These are phyloP conservation scores for Helicoverpa zea DNA, from an alignment of 1,140 invertebrate genomes.

Conservation along the genomic window DNA sequence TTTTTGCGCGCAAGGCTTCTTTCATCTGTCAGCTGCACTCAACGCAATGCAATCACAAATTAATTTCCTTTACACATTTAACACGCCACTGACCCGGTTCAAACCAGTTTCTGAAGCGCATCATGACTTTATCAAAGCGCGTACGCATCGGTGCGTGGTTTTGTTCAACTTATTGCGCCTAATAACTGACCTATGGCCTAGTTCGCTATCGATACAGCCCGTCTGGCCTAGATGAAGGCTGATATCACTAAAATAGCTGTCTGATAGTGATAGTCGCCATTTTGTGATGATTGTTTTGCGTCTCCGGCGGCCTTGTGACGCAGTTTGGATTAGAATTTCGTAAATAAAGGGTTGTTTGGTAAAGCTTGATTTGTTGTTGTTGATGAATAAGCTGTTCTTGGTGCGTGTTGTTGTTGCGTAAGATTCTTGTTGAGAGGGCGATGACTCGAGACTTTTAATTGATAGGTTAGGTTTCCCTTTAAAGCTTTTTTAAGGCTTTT, in stretches of 20 bases:
- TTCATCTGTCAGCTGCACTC: constrained; percentile 9
- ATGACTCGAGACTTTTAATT: not conserved
- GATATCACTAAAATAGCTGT: constrained; percentile 42
- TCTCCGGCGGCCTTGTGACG: constrained; percentile 24
- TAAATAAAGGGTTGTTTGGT: constrained; percentile 7
- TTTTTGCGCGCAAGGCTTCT: not conserved
- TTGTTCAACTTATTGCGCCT: constrained; percentile 65
- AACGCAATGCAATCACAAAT: constrained; percentile 26
- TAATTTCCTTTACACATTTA: constrained; percentile 40
- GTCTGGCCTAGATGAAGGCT: constrained; percentile 74
- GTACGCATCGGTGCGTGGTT: constrained; percentile 27
- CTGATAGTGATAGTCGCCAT: constrained; percentile 38
- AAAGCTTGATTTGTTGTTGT: not conserved
- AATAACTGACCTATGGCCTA: constrained; percentile 74
- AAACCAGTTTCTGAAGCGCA: constrained; percentile 24
- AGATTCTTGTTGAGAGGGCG: not conserved
- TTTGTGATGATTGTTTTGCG: constrained; percentile 29
- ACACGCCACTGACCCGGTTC: constrained; percentile 5
- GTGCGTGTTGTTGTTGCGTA: constrained; percentile 5
- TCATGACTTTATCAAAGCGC: constrained; percentile 35
- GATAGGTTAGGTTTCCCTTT: too few species aligned
- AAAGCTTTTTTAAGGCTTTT: too few species aligned
- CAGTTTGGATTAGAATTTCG: not conserved
- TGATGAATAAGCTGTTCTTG: not conserved
- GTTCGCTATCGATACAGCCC: constrained; percentile 63